Base-by-base conservation (phyloP, 2,888 invertebrate species). In the Cyaniris semiargus region DNA sequence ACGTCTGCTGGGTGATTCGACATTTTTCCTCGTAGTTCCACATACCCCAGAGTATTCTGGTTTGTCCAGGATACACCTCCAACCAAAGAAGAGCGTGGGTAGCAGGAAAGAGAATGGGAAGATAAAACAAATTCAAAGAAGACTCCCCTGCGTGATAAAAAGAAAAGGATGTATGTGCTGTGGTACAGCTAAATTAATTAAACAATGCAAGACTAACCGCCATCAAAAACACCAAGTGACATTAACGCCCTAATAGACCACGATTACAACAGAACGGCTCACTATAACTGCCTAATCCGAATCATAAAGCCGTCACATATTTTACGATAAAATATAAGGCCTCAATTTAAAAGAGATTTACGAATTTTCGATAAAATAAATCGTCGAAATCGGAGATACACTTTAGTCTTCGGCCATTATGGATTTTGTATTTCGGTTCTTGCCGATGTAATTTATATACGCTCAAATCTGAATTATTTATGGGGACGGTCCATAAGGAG, bases 291-390 rank as follows among this genome's bases (percentile, higher is more conserved):
- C 72, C 72, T 48, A 48, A 72, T 44, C 23, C 48, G 48, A 15
- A 23, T 72, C 72, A 72, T 72, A 72, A 72, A 72, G 38, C 72
- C 21, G 27, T 72, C 72, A 72, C 72, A 72, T 72, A 44, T 72
- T 72, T 38, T 15, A 72, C 72, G 48, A 72, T 72, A 72, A 72
- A 72, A 48, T 72, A 72, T 44, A 72, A 44, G 72, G 44, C 48
- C 72, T 72, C 48, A 72, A 72, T 72, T 48, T 72, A 72, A 72
- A 72, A 44, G 72, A 72, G 72, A 72, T 72, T 72, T 72, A 72
- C 48, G 44, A 72, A 23, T 44, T 38, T 23, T 23, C 72, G 34
- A 48, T 44, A 48, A 72, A 72, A 72, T 72, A 72, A 44, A 72
- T 48, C 72, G 72, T 48, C 23, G 15, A 23, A 44, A 72, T 72